Base-by-base conservation (phyloP, 2,113 vertebrate species). In the Onychostruthus taczanowskii region DNA sequence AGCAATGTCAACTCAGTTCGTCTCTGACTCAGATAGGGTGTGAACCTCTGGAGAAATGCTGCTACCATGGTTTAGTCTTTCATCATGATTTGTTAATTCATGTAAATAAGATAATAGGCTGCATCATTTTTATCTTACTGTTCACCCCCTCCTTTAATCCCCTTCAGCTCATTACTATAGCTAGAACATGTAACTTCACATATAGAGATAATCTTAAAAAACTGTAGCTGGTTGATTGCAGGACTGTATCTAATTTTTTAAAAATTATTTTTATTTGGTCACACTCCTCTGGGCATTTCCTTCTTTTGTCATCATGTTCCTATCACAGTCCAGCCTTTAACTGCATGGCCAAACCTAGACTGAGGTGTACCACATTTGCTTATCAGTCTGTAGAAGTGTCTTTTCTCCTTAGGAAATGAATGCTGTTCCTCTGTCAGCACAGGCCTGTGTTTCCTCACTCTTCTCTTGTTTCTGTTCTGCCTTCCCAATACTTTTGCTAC, bases 21-120 rank as follows among this genome's bases (percentile, higher is more conserved):
- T 50, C 49, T 93, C 85, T 96, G 95, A 97, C 79, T 97, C 88
- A 93, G 22, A 20, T 0, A 86, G 95, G 96, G 85, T 49, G 96
- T 94, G 52, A 94, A 63, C 67, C 63, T 90, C 90, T 88, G 87
- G 46, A 91, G 90, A 95, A 95, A 95, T 63, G 35, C 77, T 89
- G 37, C 83, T 89, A 35, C 91, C 82, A 31, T 69, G 68, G 24
- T 93, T 96, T 77, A 86, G 83, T 81, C 88, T 97, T 96, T 96
- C 96, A 87, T 93, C 90, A 93, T 11, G 6, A 83, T 84, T 92
- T 88, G 64, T 52, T 92, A 88, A 90, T 88, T 92, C 35, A 84
- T 10, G 27, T 81, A 88, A 94, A 78, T 58, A 95, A 80, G 68
- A 84, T 69, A 94, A 96, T 75, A 84, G 33, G 44, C 33, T 7